phyloP scores from a whole-genome alignment of 2,797 vertebrate species.

The Pantherophis vulpinus region DNA sequence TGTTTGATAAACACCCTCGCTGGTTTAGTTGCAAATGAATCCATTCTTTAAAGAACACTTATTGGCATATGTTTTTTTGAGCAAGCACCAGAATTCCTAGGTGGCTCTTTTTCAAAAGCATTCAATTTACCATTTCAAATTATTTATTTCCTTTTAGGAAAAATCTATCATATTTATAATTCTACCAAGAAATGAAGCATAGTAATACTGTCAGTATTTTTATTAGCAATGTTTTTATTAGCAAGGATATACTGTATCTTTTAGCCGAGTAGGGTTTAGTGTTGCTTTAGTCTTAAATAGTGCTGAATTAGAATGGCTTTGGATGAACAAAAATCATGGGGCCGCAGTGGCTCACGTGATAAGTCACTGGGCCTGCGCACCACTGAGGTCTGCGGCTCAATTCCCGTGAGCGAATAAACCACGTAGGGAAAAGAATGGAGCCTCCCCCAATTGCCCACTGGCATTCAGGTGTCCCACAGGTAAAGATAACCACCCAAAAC shows the following conservation, averaged over 20 bases:
- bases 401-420: too few relatives aligned
- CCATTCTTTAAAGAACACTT: slow-evolving; percentile 61
- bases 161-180: slow-evolving; percentile 62
- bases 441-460: too few relatives aligned
- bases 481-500: too few relatives aligned
- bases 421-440: too few relatives aligned
- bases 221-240: slow-evolving; percentile 60
- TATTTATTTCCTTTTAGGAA: slow-evolving; percentile 50
- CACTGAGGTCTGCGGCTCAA: too few relatives aligned
- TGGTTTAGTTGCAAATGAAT: slow-evolving; percentile 60
- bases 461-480: too few relatives aligned
- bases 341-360: too few relatives aligned
- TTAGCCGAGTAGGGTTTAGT: slow-evolving; percentile 63
- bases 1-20: slow-evolving; percentile 65
- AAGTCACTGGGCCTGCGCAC: too few relatives aligned
- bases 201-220: slow-evolving; percentile 64
- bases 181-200: slow-evolving; percentile 63
- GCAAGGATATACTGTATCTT: slow-evolving; percentile 56
- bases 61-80: slow-evolving; percentile 56
- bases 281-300: slow-evolving; percentile 61
- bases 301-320: slow-evolving; percentile 53
- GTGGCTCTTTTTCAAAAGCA: slow-evolving; percentile 49
- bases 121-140: slow-evolving; percentile 48
- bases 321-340: slow-evolving; percentile 57
- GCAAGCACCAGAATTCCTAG: slow-evolving; percentile 44